Conservation (phyloP, 2,113 vertebrate genomes). For the Eleginops maclovinus region DNA sequence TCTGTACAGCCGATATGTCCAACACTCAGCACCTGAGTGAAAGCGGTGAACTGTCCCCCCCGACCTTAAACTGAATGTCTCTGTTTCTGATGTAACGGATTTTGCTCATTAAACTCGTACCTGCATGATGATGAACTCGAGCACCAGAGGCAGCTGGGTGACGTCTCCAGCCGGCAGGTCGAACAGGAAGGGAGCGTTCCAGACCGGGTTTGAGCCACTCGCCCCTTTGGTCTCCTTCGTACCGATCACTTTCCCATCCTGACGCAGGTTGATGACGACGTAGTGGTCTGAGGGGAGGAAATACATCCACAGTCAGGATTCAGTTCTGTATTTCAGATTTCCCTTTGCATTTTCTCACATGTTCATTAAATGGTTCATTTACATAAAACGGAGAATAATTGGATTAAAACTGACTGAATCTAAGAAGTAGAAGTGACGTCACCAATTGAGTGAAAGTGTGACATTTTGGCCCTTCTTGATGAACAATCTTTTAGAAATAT, state of each 20-base stretch:
- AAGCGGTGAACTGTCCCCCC: no score
- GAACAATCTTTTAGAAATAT: no score
- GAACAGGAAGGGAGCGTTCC: constrained; percentile 89
- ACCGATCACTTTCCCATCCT: constrained; percentile 72
- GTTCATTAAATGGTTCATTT: no score
- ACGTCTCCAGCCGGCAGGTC: constrained; percentile 82
- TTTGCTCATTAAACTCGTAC: constrained; percentile 31
- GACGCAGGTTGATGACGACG: constrained; percentile 82
- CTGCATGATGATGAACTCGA: constrained; percentile 87
- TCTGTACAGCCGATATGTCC: no score
- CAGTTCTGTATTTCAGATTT: no score
- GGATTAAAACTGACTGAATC: no score
- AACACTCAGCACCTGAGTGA: no score
- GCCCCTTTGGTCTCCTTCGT: constrained; percentile 85
- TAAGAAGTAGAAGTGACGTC: no score
- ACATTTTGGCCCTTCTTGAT: no score
- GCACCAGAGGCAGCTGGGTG: constrained; percentile 73
- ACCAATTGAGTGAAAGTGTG: no score
- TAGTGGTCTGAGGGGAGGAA: constrained; percentile 83
- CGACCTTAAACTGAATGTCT: background rate
- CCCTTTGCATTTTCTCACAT: no score
- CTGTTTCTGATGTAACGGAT: background rate
- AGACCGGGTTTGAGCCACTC: constrained; percentile 79
- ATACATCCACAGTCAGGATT: background rate
- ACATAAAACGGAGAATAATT: no score